Evolutionary conservation across 2,797 vertebrate species (phyloP), one percentile per base, ranked within the genome.

Genomic region (Ctenopoma multispine): DNA sequence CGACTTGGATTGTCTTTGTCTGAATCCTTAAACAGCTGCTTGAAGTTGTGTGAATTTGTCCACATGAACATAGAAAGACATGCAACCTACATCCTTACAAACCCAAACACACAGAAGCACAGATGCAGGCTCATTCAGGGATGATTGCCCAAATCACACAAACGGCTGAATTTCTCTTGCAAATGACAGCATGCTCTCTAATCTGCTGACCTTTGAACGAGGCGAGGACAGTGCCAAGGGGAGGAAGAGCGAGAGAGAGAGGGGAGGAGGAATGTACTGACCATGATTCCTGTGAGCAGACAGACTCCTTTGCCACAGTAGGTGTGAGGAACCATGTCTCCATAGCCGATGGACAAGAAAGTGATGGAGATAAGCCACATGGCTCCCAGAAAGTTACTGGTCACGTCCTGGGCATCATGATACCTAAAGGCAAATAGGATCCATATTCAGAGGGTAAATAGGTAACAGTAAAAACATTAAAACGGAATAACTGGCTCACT

Each of bases 341-440:
- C 97, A 0, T 99, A 99, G 65, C 97, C 97, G 0, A 99, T 99
- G 93, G 97, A 99, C 57, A 99, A 93, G 92, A 99, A 99, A 13
- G 97, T 99, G 94, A 99, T 99, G 88, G 97, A 99, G 90, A 99
- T 98, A 61, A 99, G 95, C 97, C 97, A 99, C 97, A 99, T 99
- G 85, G 97, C 97, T 0, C 97, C 96, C 87, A 99, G 94, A 87
- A 99, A 99, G 94, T 98, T 99, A 91, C 97, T 99, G 89, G 97
- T 99, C 61, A 99, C 97, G 0, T 99, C 98, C 91, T 99, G 97
- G 75, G 96, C 95, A 90, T 99, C 97, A 0, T 99, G 97, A 86
- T 99, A 99, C 94, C 97, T 99, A 81, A 73, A 75, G 81, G 70
- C 77, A 82, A 69, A 27, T 18, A 56, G 0, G 2, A 12, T 4